These are phyloP conservation scores for Petrolisthes manimaculis DNA, from an alignment of 2,888 invertebrate species.

Conservation along the genomic window DNA sequence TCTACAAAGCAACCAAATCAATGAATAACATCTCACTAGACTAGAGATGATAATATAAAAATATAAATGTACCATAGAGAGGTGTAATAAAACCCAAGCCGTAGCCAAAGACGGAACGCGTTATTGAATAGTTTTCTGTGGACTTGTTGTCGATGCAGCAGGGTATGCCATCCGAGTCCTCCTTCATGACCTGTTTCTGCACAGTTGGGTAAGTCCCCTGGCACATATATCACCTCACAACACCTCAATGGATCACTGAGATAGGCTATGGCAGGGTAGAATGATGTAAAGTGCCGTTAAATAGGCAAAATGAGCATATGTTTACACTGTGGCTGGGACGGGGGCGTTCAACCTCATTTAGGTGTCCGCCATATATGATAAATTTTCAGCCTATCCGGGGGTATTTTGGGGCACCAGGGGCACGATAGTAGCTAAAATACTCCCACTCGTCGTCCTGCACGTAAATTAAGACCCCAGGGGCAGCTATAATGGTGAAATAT, in stretches of 20 bases:
- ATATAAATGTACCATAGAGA: too few relatives aligned
- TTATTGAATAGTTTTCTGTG: constrained; percentile 55
- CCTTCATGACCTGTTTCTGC: constrained; percentile 53
- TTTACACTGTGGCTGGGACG: constrained; percentile 42
- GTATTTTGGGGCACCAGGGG: background rate
- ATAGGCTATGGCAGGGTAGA: background rate
- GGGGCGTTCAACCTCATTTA: constrained; percentile 50
- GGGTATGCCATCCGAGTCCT: constrained; percentile 45
- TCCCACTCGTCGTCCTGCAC: background rate
- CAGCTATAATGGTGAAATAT: background rate
- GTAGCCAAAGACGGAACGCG: constrained; percentile 10
- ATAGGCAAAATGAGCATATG: constrained; percentile 32
- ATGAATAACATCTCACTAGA: too few relatives aligned
- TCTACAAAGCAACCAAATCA: too few relatives aligned
- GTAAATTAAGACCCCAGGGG: background rate
- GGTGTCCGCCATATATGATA: constrained; percentile 45
- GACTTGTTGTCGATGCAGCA: constrained; percentile 48
- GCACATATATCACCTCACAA: background rate
- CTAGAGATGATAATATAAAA: too few relatives aligned
- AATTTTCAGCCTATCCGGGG: background rate
- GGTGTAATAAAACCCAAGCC: too few relatives aligned
- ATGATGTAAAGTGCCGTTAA: background rate
- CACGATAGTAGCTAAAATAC: background rate
- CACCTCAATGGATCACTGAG: background rate
- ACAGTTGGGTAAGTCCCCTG: constrained; percentile 51